phyloP scores from a whole-genome alignment of 2,797 vertebrate species.

The Poeciliopsis paucimaculata region DNA sequence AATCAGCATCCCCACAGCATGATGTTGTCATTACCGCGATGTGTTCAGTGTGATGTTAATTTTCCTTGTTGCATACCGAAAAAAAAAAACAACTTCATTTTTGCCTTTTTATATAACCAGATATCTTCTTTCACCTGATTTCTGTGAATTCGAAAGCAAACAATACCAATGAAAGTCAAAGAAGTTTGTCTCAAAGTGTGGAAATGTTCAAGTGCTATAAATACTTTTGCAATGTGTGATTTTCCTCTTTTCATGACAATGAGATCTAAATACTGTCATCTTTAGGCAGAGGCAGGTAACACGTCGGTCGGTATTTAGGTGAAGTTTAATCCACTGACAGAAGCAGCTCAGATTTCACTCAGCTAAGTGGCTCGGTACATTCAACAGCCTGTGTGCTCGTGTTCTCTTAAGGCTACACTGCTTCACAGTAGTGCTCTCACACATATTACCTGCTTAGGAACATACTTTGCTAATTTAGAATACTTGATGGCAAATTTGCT shows the following conservation, averaged over 20 bases:
- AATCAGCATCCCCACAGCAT: neutral
- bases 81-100: neutral
- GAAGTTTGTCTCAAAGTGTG: neutral
- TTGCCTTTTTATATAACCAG: neutral
- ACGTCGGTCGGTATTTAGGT: constrained; percentile 33
- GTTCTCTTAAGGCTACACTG: neutral
- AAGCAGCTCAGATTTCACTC: constrained; percentile 46
- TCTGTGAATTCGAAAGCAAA: neutral
- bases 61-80: neutral
- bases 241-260: neutral
- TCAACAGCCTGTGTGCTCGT: neutral
- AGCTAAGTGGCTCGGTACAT: constrained; percentile 22
- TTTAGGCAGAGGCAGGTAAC: constrained; percentile 14
- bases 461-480: neutral
- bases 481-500: neutral
- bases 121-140: neutral
- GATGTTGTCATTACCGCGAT: neutral
- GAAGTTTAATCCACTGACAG: constrained; percentile 15
- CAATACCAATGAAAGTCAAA: neutral
- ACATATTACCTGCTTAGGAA: neutral
- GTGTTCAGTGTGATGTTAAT: neutral
- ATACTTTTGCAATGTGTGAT: neutral
- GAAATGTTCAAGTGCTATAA: neutral
- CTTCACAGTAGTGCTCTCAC: constrained; percentile 7
- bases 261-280: neutral